phyloP scores from a whole-genome alignment of 2,888 invertebrate genomes.

The Caenorhabditis afra region DNA sequence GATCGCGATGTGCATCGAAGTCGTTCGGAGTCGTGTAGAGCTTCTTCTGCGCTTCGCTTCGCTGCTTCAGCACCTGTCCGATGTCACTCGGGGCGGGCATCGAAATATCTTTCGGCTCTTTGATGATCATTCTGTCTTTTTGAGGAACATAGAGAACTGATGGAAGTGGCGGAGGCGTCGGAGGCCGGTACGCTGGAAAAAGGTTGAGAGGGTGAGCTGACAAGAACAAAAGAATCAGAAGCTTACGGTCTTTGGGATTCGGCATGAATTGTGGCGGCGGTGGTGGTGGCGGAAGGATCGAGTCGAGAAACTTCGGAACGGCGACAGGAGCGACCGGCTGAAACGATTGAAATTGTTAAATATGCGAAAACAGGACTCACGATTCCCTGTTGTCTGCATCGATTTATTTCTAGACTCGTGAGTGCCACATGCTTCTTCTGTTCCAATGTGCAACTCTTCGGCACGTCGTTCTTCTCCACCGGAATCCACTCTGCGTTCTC shows the following conservation, averaged over 20 bases:
- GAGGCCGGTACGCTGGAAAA: conserved; percentile 38
- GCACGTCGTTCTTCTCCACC: conserved; percentile 61
- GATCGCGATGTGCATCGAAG: conserved; percentile 64
- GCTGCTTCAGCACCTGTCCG: conserved; percentile 55
- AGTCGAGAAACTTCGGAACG: conserved; percentile 46
- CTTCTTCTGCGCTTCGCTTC: conserved; percentile 59
- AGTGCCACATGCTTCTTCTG: conserved; percentile 69
- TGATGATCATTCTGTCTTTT: conserved; percentile 62
- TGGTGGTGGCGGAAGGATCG: conserved; percentile 62
- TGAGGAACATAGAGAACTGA: conserved; percentile 59
- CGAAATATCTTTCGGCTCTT: conserved; percentile 49
- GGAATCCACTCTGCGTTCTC: conserved; percentile 65
- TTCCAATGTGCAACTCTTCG: conserved; percentile 59
- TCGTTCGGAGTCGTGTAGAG: conserved; percentile 73
- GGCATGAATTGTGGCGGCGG: conserved; percentile 58
- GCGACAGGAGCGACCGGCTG: conserved; percentile 46
- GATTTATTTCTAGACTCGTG: conserved; percentile 62
- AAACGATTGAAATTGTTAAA: conserved; percentile 2
- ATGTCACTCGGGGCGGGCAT: conserved; percentile 58
- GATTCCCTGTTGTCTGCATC: conserved; percentile 53
- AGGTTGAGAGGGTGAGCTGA: neutral
- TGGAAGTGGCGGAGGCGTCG: conserved; percentile 57
- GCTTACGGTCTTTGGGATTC: conserved; percentile 29
- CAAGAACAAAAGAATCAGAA: too few species aligned
- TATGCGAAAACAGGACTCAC: conserved; percentile 33